These are phyloP conservation scores for Dendrophyllia cribrosa DNA, from an alignment of 64 coral and sea anemone species.

Conservation along the genomic window DNA sequence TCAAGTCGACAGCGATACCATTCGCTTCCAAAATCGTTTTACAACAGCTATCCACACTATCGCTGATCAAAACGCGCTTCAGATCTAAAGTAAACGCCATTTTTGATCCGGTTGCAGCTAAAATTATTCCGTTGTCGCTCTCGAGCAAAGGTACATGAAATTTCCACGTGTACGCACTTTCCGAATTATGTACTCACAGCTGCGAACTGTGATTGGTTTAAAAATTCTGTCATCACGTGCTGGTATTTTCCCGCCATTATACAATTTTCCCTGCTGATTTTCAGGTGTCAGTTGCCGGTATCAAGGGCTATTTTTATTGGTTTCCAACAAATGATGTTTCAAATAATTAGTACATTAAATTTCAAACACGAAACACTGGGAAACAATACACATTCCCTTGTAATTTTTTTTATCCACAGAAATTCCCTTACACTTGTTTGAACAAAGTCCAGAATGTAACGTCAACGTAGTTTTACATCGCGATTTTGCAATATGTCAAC, in stretches of 20 bases:
- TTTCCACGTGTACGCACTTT: constrained; percentile 50
- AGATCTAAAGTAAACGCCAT: constrained; percentile 89
- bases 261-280: not conserved
- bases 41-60: constrained; percentile 90
- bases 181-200: not conserved
- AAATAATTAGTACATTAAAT: too few relatives aligned
- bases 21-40: constrained; percentile 82
- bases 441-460: too few relatives aligned
- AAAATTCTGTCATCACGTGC: constrained; percentile 13
- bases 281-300: too few relatives aligned
- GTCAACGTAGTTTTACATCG: too few relatives aligned
- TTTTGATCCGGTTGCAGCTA: not conserved
- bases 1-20: constrained; percentile 79
- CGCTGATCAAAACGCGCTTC: constrained; percentile 95
- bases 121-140: too few relatives aligned
- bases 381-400: too few relatives aligned
- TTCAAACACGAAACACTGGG: too few relatives aligned
- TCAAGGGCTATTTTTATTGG: too few relatives aligned
- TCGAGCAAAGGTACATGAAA: not conserved
- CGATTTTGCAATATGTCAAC: too few relatives aligned
- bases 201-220: constrained; percentile 16
- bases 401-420: too few relatives aligned
- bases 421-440: too few relatives aligned
- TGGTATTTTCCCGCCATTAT: constrained; percentile 38
- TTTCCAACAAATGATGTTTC: too few relatives aligned